Evolutionary conservation across 2,888 invertebrate species (phyloP), one percentile per base, ranked within the genome.

Genomic region (Chymomyza caudatula): DNA sequence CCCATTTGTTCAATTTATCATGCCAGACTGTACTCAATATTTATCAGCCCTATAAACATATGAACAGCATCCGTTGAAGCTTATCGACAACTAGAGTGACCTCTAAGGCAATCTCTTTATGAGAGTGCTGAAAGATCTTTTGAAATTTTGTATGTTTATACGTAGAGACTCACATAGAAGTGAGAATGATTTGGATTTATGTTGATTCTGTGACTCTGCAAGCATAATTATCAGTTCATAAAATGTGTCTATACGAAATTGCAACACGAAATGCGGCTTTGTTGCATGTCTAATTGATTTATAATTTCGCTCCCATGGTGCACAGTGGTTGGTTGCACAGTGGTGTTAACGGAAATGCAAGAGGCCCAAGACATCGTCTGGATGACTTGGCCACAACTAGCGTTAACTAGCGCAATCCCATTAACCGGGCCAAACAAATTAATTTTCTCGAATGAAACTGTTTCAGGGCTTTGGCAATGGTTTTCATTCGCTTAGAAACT

Each of bases 1-100:
- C 61, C 54, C 65, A 69, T 77, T 85, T 75, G 80, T 62, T 71
- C 63, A 69, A 77, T 75, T 73, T 79, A 17, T 37, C 29, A 37
- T 37, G 29, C 29, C 29, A 37, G 29, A 11, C 11, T 37, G 29
- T 13, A 11, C 29, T 11, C 29, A 37, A 37, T 22, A 58, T 25
- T 58, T 65, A 71, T 53, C 49, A 60, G 52, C n/a, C 61, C 51
- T 55, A 57, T 67, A 49, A 37, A 37, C 8, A 37, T 37, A 64
- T 77, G 71, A 77, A 73, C 71, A 42, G 55, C 73, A 76, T 81
- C 82, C 82, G 78, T 54, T 37, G 11, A 17, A 4, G 47, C 47
- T 17, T 47, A 47, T 47, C 15, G 8, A 47, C 47, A 47, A 47
- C 47, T 54, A 53, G 47, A 65, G 44, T 76, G 85, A 82, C 85